Percentiles rank a stretch among this genome's conserved stretches.
phyloP scores from a whole-genome alignment of 2,888 invertebrate species.

The Scrobipalpa costella region DNA sequence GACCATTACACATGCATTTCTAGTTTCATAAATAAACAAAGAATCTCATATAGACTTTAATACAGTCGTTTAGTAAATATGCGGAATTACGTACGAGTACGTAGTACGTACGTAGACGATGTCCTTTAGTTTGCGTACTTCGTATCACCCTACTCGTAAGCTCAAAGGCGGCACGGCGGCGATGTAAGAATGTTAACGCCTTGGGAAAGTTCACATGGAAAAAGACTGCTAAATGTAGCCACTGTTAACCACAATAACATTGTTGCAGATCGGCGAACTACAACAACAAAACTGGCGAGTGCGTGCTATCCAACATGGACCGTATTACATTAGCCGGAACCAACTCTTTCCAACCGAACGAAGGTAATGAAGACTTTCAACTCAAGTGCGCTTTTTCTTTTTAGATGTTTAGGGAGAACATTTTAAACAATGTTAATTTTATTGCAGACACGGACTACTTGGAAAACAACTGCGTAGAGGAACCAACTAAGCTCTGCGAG shows the following conservation, averaged over 20 bases:
- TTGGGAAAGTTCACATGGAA: slow-evolving; percentile 64
- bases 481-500: slow-evolving; percentile 96
- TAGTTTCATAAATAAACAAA: not conserved
- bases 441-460: slow-evolving; percentile 86
- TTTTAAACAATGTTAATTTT: slow-evolving; percentile 16
- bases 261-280: slow-evolving; percentile 93
- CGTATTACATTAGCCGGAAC: slow-evolving; percentile 93
- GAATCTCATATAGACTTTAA: not conserved
- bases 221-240: slow-evolving; percentile 50
- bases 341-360: slow-evolving; percentile 86
- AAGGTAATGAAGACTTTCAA: slow-evolving; percentile 62
- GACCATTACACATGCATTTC: not conserved
- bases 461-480: slow-evolving; percentile 96
- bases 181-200: slow-evolving; percentile 15
- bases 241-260: slow-evolving; percentile 45
- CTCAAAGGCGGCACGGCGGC: not conserved
- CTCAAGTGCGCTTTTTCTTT: not conserved
- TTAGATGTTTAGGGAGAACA: not conserved
- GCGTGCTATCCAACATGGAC: slow-evolving; percentile 95
- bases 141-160: not conserved
- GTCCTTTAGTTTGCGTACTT: not conserved
- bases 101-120: not conserved
- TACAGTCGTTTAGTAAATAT: not conserved
- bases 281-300: slow-evolving; percentile 91
- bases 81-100: not conserved